Base-by-base conservation (phyloP, 2,113 vertebrate species). In the Tympanuchus pallidicinctus region DNA sequence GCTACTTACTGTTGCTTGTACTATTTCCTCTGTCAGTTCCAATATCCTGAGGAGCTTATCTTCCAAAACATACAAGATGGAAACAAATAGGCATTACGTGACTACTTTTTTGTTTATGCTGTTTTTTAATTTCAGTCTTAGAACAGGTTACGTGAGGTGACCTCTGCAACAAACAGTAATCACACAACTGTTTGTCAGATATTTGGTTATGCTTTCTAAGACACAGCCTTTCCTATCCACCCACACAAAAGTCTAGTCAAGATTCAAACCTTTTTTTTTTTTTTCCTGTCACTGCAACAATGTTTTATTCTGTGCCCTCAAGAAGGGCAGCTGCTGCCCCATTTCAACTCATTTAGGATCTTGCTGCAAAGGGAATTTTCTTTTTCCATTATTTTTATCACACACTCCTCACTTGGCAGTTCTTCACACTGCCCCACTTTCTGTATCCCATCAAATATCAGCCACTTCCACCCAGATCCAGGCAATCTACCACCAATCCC, bases 331-430 rank as follows among this genome's bases (percentile, higher is more conserved):
- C 4, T 54, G 3, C n/a, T 92, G 83, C 81, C 40, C 70, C 65
- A 82, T 77, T 92, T 94, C 81, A 69, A n/a, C 11, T 69, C 87
- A 95, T 89, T 89, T 82, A 94, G 59, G 59, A 65, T 54, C 66
- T 75, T 2, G 5, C 25, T 92, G 80, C 59, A 82, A 76, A 89
- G 48, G 24, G 48, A 86, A 87, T 95, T 96, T 92, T 92, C 70
- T 89, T 92, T 75, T 78, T 43, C 77, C 70, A 86, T 92, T 92
- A 96, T 84, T 95, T 95, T 95, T 89, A 72, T 93, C 73, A 43
- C 66, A 92, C 54, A 20, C 13, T 83, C 43, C 52, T 84, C 95
- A 83, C 74, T 90, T 0, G 0, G 38, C 61, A 84, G 57, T 83
- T 81, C 69, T 88, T 80, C 42, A 27, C 48, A 65, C 73, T 94